Base-by-base conservation (phyloP, 2,113 vertebrate species). In the Marmota flaviventris region DNA sequence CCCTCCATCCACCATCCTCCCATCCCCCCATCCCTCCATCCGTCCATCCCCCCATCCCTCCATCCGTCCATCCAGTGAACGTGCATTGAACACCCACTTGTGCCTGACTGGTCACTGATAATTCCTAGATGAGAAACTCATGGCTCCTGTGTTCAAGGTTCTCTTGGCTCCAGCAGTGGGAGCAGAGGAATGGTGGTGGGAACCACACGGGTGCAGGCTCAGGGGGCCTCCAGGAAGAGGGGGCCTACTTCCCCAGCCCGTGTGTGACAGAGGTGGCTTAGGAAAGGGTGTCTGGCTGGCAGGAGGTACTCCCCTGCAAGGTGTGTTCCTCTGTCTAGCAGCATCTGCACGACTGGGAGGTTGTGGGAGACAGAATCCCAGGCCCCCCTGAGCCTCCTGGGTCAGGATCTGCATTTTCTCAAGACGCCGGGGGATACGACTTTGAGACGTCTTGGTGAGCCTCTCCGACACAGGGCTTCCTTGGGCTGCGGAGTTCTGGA, bases 391-490 rank as follows among this genome's bases (percentile, higher is more conserved):
- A 39, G 61, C 3, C 5, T 20, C 61, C 65, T 22, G 34, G 3
- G 0, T 20, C 29, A 12, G 34, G 42, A 5, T 8, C 72, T 37
- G 77, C n/a, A 8, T 27, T 53, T 78, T 27, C 77, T 53, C 37
- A 39, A 22, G 56, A 4, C 3, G 16, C 13, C 3, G 24, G 22
- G 25, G 20, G 22, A 9, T 45, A 45, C 7, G 45, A 45, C 45
- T 45, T 45, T 45, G 45, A 45, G 45, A 45, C 8, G 45, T 6
- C n/a, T 2, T 42, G 29, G 25, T 29, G 27, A 5, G 10, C 13
- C 4, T 0, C 14, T 37, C 6, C 0, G 6, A n/a, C 0, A 1
- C 0, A 18, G 12, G 24, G 16, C 20, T 63, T 32, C 24, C 27
- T 0, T 22, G 34, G 58, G 78, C 32, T 63, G 72, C 18, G 22